phyloP scores from a whole-genome alignment of 35 echinoderm and acorn worm species.

The Ophioderma brevispina region DNA sequence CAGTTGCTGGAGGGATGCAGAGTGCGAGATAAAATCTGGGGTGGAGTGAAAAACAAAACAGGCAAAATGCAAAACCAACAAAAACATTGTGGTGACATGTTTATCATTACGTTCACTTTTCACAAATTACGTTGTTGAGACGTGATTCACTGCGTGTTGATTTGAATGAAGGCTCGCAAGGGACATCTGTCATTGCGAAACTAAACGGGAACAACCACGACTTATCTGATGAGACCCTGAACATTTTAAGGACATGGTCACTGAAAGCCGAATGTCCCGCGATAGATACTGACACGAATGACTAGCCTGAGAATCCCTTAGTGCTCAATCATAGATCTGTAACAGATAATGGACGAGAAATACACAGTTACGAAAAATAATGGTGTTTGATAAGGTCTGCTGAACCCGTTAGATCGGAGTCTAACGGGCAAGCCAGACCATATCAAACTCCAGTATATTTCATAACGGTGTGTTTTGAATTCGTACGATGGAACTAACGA shows the following conservation, averaged over 20 bases:
- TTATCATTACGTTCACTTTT: background rate
- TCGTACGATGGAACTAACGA: too few relatives aligned
- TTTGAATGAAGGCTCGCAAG: background rate
- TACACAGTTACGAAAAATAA: too few relatives aligned
- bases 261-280: background rate
- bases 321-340: too few relatives aligned
- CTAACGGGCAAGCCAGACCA: too few relatives aligned
- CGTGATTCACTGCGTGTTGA: background rate
- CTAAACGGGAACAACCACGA: background rate
- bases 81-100: background rate
- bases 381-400: too few relatives aligned
- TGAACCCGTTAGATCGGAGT: too few relatives aligned
- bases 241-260: conserved; percentile 8
- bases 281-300: background rate
- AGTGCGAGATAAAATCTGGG: conserved; percentile 77
- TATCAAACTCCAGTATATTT: too few relatives aligned
- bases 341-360: too few relatives aligned
- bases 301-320: too few relatives aligned
- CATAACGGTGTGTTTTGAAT: too few relatives aligned
- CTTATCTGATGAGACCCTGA: background rate
- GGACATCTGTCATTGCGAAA: background rate
- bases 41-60: conserved; percentile 2
- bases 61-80: background rate
- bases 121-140: background rate
- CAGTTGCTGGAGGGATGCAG: conserved; percentile 43